Evolutionary conservation across 2,888 invertebrate species (phyloP).

Genomic region (Lypha dubia): DNA sequence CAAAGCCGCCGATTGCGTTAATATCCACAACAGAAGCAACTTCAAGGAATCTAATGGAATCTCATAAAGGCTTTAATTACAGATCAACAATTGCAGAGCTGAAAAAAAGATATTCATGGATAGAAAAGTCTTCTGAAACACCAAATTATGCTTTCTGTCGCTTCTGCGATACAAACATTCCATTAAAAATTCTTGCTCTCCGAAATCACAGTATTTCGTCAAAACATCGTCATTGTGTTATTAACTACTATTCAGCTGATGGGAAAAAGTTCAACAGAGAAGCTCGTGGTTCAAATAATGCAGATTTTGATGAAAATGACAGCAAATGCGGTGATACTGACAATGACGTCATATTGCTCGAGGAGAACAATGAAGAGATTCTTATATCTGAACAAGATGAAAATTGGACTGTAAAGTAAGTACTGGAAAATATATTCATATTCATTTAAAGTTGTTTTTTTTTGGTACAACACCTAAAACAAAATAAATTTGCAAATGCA

Average conservation of each 20-base stretch:
- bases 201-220: conserved; percentile 57
- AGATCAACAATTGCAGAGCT: conserved; percentile 58
- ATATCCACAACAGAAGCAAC: conserved; percentile 10
- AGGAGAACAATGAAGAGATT: conserved; percentile 65
- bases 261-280: conserved; percentile 11
- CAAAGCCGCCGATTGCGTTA: conserved; percentile 25
- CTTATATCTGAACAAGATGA: conserved; percentile 70
- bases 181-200: conserved; percentile 53
- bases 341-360: conserved; percentile 57
- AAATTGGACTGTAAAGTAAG: conserved; percentile 68
- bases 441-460: neutral
- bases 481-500: neutral
- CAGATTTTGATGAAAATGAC: neutral
- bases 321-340: neutral
- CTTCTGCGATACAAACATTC: conserved; percentile 52
- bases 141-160: conserved; percentile 50
- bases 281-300: neutral
- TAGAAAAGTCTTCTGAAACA: conserved; percentile 50
- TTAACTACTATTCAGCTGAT: conserved; percentile 25
- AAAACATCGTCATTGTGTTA: conserved; percentile 53
- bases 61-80: conserved; percentile 25
- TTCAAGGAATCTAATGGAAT: neutral
- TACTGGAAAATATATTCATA: neutral
- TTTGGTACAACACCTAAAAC: neutral
- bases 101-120: conserved; percentile 68